These are phyloP conservation scores for Leucosticte australis DNA, from an alignment of 2,113 vertebrate species.

Conservation along the genomic window DNA sequence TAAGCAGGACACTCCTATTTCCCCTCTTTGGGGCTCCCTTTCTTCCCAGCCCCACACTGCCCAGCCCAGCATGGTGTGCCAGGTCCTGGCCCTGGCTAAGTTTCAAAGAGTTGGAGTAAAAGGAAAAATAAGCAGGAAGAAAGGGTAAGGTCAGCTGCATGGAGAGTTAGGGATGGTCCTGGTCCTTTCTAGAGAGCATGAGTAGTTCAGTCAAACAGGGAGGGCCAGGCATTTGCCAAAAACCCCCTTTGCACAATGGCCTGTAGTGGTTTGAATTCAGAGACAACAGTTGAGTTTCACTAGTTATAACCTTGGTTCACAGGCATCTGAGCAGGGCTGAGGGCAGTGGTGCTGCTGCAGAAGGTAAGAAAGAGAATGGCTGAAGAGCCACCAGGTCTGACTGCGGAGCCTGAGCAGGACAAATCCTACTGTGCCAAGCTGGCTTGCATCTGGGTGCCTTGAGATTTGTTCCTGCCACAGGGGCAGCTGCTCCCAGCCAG, in stretches of 20 bases:
- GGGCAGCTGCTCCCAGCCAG: background rate
- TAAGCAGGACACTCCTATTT: background rate
- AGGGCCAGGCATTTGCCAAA: background rate
- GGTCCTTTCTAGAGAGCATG: background rate
- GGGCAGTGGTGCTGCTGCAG: background rate
- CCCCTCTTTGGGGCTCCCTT: background rate
- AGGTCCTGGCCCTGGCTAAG: background rate
- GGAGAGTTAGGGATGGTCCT: background rate
- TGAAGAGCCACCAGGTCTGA: background rate
- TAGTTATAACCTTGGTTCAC: background rate
- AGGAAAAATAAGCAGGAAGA: background rate
- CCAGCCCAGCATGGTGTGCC: background rate
- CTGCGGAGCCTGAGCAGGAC: background rate
- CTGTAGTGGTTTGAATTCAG: background rate
- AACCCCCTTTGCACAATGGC: background rate
- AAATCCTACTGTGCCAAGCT: background rate
- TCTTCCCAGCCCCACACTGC: background rate
- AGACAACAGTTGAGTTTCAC: background rate
- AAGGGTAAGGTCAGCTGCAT: background rate
- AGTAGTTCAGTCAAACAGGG: background rate
- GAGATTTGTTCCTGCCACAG: background rate
- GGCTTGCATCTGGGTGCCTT: background rate
- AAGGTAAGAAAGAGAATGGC: background rate
- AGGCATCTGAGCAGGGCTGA: background rate
- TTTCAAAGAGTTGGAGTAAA: background rate